Evolutionary conservation across 2,888 invertebrate species (phyloP).

Genomic region (Melieria omissa): DNA sequence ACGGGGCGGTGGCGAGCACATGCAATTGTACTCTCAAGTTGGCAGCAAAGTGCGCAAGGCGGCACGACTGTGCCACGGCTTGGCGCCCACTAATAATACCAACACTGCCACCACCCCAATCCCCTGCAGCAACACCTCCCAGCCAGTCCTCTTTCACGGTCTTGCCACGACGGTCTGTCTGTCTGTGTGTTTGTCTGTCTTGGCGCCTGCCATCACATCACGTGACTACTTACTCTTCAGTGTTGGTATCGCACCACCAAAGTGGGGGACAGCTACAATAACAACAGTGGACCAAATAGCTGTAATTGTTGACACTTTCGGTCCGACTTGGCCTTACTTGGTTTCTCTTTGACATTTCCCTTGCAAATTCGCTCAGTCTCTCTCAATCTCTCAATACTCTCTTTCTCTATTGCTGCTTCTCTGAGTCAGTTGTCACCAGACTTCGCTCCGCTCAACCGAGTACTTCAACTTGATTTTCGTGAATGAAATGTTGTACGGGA

Average conservation of each 20-base stretch:
- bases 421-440: too few relatives aligned
- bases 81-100: neutral
- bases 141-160: neutral
- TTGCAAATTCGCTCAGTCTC: constrained; percentile 2
- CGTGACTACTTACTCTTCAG: neutral
- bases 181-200: neutral
- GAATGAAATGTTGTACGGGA: constrained; percentile 20
- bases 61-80: too few relatives aligned
- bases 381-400: neutral
- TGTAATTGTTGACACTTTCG: too few relatives aligned
- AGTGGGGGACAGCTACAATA: neutral
- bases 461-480: constrained; percentile 1
- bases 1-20: too few relatives aligned
- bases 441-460: too few relatives aligned
- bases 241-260: neutral
- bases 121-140: neutral
- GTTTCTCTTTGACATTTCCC: neutral
- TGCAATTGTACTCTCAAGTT: too few relatives aligned
- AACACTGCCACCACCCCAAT: neutral
- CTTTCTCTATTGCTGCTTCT: too few relatives aligned
- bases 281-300: neutral
- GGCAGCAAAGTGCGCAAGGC: too few relatives aligned
- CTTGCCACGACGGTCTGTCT: neutral
- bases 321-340: too few relatives aligned
- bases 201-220: neutral